Evolutionary conservation across 1,140 invertebrate species (phyloP).

Genomic region (Cydia pomonella): DNA sequence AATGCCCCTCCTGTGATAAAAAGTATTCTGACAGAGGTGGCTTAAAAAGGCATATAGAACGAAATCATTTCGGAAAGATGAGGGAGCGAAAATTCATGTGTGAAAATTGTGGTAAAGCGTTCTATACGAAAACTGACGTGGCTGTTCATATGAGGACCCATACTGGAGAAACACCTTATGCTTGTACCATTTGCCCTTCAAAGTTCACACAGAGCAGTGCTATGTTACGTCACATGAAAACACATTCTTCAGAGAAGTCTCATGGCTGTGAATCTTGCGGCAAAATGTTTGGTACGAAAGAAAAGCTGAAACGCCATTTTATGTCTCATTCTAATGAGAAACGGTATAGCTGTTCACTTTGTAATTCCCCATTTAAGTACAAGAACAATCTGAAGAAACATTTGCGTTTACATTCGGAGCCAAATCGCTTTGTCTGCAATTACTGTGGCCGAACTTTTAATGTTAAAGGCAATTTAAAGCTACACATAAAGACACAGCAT

Average conservation of each 20-base stretch:
- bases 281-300: conserved; percentile 77
- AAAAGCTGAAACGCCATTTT: conserved; percentile 55
- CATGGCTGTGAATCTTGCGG: conserved; percentile 84
- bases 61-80: conserved; percentile 46
- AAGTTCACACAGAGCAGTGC: conserved; percentile 65
- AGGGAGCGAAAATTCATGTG: conserved; percentile 72
- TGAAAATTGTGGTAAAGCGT: conserved; percentile 81
- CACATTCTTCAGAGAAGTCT: conserved; percentile 88
- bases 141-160: conserved; percentile 64
- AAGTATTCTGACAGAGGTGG: conserved; percentile 74
- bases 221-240: conserved; percentile 82
- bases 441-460: conserved; percentile 79
- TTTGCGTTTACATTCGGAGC: conserved; percentile 49
- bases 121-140: conserved; percentile 67
- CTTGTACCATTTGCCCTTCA: conserved; percentile 56
- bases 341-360: conserved; percentile 58
- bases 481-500: conserved; percentile 60
- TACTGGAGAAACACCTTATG: conserved; percentile 67
- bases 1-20: conserved; percentile 65
- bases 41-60: conserved; percentile 66
- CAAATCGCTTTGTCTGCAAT: conserved; percentile 66
- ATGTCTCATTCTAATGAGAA: conserved; percentile 59
- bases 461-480: conserved; percentile 77
- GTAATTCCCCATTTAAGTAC: conserved; percentile 63
- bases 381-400: conserved; percentile 64